A percentile compares a stretch with the other conserved stretches of the same genome.
Evolutionary conservation across 2,797 vertebrate species (phyloP).

Genomic region (Rallus crepitans): DNA sequence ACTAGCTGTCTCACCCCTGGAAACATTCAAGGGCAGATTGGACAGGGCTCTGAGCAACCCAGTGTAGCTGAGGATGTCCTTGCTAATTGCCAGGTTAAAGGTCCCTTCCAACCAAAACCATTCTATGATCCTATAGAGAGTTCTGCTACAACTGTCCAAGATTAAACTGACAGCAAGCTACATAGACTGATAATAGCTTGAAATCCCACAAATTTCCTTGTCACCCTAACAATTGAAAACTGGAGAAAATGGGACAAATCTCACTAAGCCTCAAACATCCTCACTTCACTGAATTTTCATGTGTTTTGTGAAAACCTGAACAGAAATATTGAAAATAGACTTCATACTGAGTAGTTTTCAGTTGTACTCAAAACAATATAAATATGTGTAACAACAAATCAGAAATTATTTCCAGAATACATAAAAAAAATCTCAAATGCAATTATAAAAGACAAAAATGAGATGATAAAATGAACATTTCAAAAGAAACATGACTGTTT

Average conservation of each 20-base stretch:
- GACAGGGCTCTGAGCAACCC: background rate
- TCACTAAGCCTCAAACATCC: background rate
- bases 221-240: background rate
- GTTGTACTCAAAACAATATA: background rate
- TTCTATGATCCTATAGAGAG: background rate
- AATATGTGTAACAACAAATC: background rate
- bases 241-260: background rate
- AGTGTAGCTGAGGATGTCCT: background rate
- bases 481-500: background rate
- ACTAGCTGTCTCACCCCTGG: background rate
- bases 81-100: background rate
- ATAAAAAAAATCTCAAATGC: background rate
- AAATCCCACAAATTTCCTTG: background rate
- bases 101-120: background rate
- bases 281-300: background rate
- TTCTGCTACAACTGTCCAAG: background rate
- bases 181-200: background rate
- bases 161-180: background rate
- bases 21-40: background rate
- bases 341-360: background rate
- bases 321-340: background rate
- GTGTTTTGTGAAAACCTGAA: background rate
- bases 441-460: background rate
- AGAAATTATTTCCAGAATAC: background rate
- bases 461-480: background rate